phyloP scores from a whole-genome alignment of 2,888 invertebrate genomes.

The Augiades crinisus region DNA sequence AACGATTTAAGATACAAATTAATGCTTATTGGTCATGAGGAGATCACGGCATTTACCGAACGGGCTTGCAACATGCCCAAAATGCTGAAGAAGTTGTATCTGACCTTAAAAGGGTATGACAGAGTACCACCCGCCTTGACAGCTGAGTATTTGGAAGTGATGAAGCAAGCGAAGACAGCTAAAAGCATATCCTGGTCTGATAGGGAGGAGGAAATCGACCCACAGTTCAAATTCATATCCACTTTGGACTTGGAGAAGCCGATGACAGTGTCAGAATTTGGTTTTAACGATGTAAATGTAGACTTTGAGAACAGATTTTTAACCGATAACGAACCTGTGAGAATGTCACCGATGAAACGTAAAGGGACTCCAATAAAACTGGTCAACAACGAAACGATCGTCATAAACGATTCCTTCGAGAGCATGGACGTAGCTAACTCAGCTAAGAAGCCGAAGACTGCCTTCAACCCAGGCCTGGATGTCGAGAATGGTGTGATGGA shows the following conservation, averaged over 20 bases:
- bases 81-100: conserved; percentile 80
- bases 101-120: conserved; percentile 81
- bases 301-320: no score
- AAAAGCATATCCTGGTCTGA: conserved; percentile 84
- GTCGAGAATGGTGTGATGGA: conserved; percentile 55
- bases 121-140: conserved; percentile 79
- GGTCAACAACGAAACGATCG: conserved; percentile 62
- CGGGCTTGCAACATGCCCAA: conserved; percentile 76
- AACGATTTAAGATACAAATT: conserved; percentile 58
- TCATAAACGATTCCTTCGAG: conserved; percentile 70
- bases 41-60: conserved; percentile 73
- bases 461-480: conserved; percentile 42
- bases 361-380: conserved; percentile 69
- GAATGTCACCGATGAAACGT: conserved; percentile 49
- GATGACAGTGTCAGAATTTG: conserved; percentile 37
- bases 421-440: conserved; percentile 55
- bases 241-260: conserved; percentile 58
- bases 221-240: conserved; percentile 55
- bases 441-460: conserved; percentile 61
- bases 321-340: conserved; percentile 46
- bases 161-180: conserved; percentile 81
- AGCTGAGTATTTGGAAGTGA: conserved; percentile 80
- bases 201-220: conserved; percentile 49
- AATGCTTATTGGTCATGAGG: conserved; percentile 66
- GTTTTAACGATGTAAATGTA: conserved; percentile 1